These are phyloP conservation scores for Temnothorax nylanderi DNA, from an alignment of 1,140 invertebrate genomes.

Conservation along the genomic window DNA sequence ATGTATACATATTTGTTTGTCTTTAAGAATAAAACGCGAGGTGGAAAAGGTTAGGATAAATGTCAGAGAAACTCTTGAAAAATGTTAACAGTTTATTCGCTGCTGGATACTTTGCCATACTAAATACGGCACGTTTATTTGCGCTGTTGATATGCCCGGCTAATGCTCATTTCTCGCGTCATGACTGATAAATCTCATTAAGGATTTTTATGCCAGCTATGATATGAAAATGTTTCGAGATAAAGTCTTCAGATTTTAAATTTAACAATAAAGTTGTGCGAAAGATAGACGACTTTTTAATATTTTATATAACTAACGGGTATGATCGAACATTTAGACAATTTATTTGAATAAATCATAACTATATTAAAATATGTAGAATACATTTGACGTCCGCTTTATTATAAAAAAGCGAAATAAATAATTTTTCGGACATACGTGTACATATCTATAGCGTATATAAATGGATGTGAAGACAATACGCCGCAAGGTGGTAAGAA, in stretches of 20 bases:
- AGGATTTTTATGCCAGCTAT: neutral
- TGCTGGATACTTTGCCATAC: slow-evolving; percentile 14
- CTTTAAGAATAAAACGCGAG: neutral
- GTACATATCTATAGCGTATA: neutral
- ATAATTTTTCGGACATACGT: neutral
- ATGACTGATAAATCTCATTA: slow-evolving; percentile 21
- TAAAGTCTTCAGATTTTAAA: neutral
- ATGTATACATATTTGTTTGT: neutral
- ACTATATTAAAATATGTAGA: neutral
- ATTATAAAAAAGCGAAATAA: neutral
- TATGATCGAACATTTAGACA: neutral
- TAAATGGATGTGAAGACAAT: neutral
- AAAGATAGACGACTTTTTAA: neutral
- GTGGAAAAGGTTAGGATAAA: neutral
- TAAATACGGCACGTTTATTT: slow-evolving; percentile 41
- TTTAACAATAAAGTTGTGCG: neutral
- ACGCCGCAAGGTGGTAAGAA: neutral
- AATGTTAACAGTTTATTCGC: slow-evolving; percentile 42
- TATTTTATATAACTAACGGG: neutral
- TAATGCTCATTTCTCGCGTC: slow-evolving; percentile 40
- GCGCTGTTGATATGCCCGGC: slow-evolving; percentile 32
- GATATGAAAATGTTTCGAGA: neutral
- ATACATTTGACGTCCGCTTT: neutral
- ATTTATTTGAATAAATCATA: slow-evolving; percentile 13
- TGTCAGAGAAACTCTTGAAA: slow-evolving; percentile 18